phyloP scores from a whole-genome alignment of 2,113 vertebrate genomes.

The Nerophis lumbriciformis region DNA sequence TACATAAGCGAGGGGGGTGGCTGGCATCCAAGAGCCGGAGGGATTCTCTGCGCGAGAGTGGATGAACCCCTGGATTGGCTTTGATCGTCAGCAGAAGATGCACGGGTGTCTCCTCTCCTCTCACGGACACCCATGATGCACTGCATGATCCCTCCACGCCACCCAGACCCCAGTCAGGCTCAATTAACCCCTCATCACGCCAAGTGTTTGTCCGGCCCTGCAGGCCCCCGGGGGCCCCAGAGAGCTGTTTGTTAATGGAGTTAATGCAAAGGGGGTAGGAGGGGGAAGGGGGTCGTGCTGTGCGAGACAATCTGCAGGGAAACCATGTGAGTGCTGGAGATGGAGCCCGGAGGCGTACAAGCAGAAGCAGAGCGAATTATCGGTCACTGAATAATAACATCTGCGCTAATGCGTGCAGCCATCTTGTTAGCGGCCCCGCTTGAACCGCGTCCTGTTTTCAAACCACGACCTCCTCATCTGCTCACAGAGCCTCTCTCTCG shows the following conservation, averaged over 20 bases:
- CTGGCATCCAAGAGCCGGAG: slow-evolving; percentile 37
- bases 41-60: slow-evolving; percentile 33
- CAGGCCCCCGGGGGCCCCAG: slow-evolving; percentile 26
- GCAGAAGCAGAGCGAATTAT: slow-evolving; percentile 32
- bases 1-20: slow-evolving; percentile 54
- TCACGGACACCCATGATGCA: too few relatives aligned
- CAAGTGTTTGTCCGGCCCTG: slow-evolving; percentile 34
- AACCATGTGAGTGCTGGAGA: slow-evolving; percentile 35
- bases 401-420: slow-evolving; percentile 11
- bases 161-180: slow-evolving; percentile 36
- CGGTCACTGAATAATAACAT: slow-evolving; percentile 49
- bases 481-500: slow-evolving; percentile 25
- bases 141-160: background rate
- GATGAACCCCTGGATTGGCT: slow-evolving; percentile 53
- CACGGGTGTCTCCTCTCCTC: too few relatives aligned
- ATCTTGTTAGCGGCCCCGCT: slow-evolving; percentile 17
- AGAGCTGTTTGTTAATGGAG: slow-evolving; percentile 54
- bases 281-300: background rate
- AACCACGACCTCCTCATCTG: slow-evolving; percentile 27
- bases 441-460: slow-evolving; percentile 9
- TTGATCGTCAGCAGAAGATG: slow-evolving; percentile 52
- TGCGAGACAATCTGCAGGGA: slow-evolving; percentile 43
- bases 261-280: slow-evolving; percentile 25
- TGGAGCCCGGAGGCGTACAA: slow-evolving; percentile 49
- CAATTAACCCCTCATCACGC: slow-evolving; percentile 58